Conservation (phyloP, 2,888 invertebrate genomes). For the Leucophenga montana region DNA sequence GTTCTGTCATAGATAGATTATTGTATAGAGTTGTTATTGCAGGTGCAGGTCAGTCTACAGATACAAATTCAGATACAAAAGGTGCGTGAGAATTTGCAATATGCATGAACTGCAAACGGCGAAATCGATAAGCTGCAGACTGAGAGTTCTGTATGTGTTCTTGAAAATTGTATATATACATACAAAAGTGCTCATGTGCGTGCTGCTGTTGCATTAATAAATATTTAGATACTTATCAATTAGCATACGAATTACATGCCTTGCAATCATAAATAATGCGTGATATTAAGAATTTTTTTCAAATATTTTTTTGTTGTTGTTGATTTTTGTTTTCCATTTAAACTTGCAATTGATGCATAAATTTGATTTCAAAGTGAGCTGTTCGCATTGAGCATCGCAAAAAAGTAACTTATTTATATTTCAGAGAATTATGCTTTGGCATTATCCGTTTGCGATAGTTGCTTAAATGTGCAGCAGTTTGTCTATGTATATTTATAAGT, state of each 20-base stretch:
- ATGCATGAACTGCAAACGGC: constrained; percentile 17
- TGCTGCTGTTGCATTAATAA: constrained; percentile 57
- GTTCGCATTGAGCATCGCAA: constrained; percentile 27
- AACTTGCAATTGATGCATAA: constrained; percentile 30
- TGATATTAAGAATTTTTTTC: constrained; percentile 45
- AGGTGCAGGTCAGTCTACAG: constrained; percentile 19
- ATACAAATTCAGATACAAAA: constrained; percentile 34
- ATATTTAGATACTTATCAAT: constrained; percentile 66
- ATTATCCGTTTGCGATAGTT: not conserved
- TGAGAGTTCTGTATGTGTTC: constrained; percentile 47
- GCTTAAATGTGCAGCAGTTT: too few relatives aligned
- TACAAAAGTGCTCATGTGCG: constrained; percentile 27
- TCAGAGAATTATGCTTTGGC: not conserved
- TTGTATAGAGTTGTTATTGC: constrained; percentile 18
- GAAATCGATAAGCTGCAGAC: constrained; percentile 4
- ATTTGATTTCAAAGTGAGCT: constrained; percentile 28
- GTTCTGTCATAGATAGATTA: too few relatives aligned
- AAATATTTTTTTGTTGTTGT: constrained; percentile 39
- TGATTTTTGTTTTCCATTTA: not conserved
- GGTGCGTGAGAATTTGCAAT: constrained; percentile 65
- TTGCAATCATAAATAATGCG: constrained; percentile 70
- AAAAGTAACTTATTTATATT: constrained; percentile 9
- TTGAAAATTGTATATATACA: constrained; percentile 22
- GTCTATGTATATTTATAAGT: too few relatives aligned
- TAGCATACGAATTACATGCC: constrained; percentile 68